Percentiles rank a stretch among this genome's conserved stretches.
These are phyloP conservation scores for Saturnia pavonia DNA, from an alignment of 2,888 invertebrate genomes.

Conservation along the genomic window DNA sequence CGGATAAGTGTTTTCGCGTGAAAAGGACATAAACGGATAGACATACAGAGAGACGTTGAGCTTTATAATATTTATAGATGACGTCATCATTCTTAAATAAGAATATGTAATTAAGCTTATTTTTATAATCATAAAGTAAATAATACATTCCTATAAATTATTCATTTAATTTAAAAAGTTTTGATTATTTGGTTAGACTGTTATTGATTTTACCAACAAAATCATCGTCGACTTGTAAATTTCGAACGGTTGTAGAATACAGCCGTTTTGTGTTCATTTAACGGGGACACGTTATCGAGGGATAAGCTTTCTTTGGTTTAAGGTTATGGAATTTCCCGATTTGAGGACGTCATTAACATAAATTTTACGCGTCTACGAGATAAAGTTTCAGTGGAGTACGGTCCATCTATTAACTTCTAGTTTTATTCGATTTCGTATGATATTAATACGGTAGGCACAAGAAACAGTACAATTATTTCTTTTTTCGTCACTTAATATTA, in stretches of 20 bases:
- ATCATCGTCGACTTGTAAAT: slow-evolving; percentile 24
- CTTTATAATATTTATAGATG: too few species aligned
- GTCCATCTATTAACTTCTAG: slow-evolving; percentile 60
- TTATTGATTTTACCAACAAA: neutral
- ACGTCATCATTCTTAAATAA: too few species aligned
- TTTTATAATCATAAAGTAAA: too few species aligned
- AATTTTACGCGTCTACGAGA: slow-evolving; percentile 69
- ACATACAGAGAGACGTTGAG: too few species aligned
- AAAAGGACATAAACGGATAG: too few species aligned
- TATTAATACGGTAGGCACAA: slow-evolving; percentile 55
- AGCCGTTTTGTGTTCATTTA: slow-evolving; percentile 51
- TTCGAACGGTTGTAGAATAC: slow-evolving; percentile 42
- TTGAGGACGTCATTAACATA: slow-evolving; percentile 70
- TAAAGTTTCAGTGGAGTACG: slow-evolving; percentile 66
- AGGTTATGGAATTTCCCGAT: slow-evolving; percentile 64
- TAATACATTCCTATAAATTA: too few species aligned
- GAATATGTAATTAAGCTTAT: too few species aligned
- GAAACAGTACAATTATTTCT: neutral
- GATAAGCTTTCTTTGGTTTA: slow-evolving; percentile 60
- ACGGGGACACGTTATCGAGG: slow-evolving; percentile 62
- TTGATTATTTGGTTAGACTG: neutral
- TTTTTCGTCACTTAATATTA: too few species aligned
- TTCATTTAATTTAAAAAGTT: too few species aligned
- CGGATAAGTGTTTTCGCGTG: too few species aligned
- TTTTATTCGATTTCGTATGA: slow-evolving; percentile 54